Percentiles rank a stretch among this genome's conserved stretches.
These are phyloP conservation scores for Chaetogeoica ovagalla DNA, from an alignment of 2,888 invertebrate species.

Conservation along the genomic window DNA sequence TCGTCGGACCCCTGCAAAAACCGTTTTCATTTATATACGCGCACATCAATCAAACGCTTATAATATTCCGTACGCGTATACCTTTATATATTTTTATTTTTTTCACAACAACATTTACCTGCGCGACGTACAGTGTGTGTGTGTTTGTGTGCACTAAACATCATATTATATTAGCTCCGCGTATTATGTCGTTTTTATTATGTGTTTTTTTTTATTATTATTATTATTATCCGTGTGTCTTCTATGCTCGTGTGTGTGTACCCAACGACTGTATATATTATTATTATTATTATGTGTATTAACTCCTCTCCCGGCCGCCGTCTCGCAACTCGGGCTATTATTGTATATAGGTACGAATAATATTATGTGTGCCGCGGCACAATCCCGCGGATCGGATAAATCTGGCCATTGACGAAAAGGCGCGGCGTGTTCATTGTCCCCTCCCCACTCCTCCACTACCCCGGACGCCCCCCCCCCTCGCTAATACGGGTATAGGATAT, in stretches of 20 bases:
- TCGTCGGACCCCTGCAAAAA: constrained; percentile 41
- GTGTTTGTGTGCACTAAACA: constrained; percentile 34
- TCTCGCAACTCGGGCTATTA: background rate
- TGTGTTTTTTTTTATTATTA: background rate
- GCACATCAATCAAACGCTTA: constrained; percentile 53
- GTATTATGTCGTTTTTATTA: constrained; percentile 49
- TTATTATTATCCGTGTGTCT: constrained; percentile 24
- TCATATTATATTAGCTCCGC: constrained; percentile 48
- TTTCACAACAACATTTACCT: constrained; percentile 53
- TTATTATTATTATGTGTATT: constrained; percentile 35
- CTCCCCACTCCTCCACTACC: no score
- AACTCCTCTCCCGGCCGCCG: constrained; percentile 32
- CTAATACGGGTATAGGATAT: no score
- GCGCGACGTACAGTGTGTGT: constrained; percentile 4
- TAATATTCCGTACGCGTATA: constrained; percentile 12
- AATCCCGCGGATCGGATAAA: constrained; percentile 41
- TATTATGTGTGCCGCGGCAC: constrained; percentile 10
- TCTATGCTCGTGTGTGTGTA: background rate
- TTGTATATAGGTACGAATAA: background rate
- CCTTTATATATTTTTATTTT: constrained; percentile 16
- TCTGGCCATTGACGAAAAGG: constrained; percentile 27
- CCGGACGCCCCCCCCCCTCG: no score
- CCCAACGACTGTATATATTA: constrained; percentile 43
- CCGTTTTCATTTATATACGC: constrained; percentile 51
- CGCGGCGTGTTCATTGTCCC: constrained; percentile 28